Evolutionary conservation across 2,113 vertebrate genomes (phyloP).

Genomic region (Bubo scandiacus): DNA sequence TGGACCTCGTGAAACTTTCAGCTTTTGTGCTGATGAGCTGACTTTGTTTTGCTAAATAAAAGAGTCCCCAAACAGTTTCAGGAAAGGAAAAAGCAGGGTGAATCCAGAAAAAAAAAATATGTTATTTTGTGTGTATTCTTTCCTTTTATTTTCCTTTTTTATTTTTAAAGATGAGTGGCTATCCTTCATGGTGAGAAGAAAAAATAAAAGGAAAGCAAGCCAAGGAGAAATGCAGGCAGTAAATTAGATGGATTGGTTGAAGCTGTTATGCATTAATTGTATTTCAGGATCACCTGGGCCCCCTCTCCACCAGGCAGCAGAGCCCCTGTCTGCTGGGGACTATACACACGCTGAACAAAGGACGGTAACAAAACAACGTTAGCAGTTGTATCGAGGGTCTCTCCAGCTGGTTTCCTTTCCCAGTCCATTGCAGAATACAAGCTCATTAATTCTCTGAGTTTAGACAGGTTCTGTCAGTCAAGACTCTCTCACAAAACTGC

Average conservation of each 20-base stretch:
- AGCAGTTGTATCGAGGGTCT: background rate
- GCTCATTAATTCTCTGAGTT: constrained; percentile 11
- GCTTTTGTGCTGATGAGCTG: background rate
- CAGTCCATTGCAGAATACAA: background rate
- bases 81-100: background rate
- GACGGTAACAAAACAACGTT: background rate
- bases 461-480: background rate
- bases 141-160: background rate
- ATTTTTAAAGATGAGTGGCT: background rate
- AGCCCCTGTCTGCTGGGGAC: background rate
- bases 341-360: background rate
- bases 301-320: background rate
- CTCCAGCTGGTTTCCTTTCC: background rate
- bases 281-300: constrained; percentile 29
- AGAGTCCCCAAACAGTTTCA: background rate
- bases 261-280: constrained; percentile 28
- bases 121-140: background rate
- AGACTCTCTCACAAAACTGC: background rate
- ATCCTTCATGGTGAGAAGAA: background rate
- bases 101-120: too few relatives aligned
- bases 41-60: constrained; percentile 43
- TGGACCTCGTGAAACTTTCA: constrained; percentile 31
- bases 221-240: background rate
- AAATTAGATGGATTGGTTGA: constrained; percentile 29
- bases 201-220: background rate